Evolutionary conservation across 1,140 invertebrate genomes (phyloP).

Genomic region (fruit fly (Drosophila melanogaster)): DNA sequence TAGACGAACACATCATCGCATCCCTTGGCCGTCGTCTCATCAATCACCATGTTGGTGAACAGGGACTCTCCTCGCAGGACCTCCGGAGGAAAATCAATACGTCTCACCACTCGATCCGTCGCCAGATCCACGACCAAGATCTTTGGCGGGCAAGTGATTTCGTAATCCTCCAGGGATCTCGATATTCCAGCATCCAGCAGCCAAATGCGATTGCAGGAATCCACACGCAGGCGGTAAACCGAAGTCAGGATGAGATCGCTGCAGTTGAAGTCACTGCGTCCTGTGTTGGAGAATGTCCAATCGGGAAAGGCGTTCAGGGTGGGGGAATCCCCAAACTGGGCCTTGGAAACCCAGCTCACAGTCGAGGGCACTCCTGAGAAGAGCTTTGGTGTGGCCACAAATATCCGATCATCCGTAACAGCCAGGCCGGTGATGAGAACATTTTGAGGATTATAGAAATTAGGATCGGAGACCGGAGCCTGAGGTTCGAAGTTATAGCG

Average conservation of each 20-base stretch:
- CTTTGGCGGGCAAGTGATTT: constrained; percentile 91
- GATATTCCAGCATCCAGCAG: constrained; percentile 89
- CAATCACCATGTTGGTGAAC: constrained; percentile 91
- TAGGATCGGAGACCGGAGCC: constrained; percentile 85
- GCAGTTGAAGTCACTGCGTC: constrained; percentile 89
- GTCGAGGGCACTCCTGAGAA: constrained; percentile 90
- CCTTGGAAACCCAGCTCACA: constrained; percentile 88
- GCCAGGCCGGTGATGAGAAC: constrained; percentile 91
- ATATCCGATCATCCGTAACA: constrained; percentile 89
- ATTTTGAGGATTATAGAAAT: constrained; percentile 88
- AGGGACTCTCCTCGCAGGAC: constrained; percentile 89
- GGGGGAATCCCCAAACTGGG: constrained; percentile 88
- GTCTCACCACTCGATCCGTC: constrained; percentile 88
- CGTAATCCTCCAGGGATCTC: constrained; percentile 90
- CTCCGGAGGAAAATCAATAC: constrained; percentile 87
- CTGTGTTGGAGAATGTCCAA: constrained; percentile 91
- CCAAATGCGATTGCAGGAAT: constrained; percentile 92
- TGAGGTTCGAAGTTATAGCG: constrained; percentile 88
- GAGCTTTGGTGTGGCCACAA: constrained; percentile 89
- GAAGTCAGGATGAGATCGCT: constrained; percentile 90
- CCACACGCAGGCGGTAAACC: constrained; percentile 89
- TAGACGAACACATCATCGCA: constrained; percentile 92
- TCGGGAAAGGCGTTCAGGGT: constrained; percentile 90
- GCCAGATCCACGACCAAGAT: constrained; percentile 91
- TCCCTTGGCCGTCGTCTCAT: constrained; percentile 87